A percentile compares a stretch with the other conserved stretches of the same genome.
Evolutionary conservation across 1,140 invertebrate genomes (phyloP).

Genomic region (Drosophila erecta): DNA sequence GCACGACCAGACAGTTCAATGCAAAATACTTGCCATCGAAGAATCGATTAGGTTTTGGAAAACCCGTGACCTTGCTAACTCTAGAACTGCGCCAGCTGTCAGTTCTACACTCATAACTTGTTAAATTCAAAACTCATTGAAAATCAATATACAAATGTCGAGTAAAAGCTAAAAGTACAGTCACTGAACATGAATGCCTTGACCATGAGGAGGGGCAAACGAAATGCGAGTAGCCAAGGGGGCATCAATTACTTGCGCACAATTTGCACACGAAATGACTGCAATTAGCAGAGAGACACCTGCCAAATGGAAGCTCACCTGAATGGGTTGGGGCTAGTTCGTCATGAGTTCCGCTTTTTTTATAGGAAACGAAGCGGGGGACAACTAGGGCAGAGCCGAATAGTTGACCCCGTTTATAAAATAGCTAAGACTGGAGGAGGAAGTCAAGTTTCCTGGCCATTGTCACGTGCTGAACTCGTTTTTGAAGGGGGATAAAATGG

Average conservation of each 20-base stretch:
- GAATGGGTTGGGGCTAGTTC: slow-evolving; percentile 6
- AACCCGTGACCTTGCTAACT: slow-evolving; percentile 11
- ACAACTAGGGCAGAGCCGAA: slow-evolving; percentile 17
- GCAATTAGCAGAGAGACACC: slow-evolving; percentile 70
- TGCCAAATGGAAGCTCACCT: slow-evolving; percentile 34
- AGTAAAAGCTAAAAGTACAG: slow-evolving; percentile 17
- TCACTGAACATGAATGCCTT: slow-evolving; percentile 48
- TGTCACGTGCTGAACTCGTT: slow-evolving; percentile 67
- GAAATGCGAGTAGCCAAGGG: background rate
- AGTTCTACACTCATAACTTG: slow-evolving; percentile 10
- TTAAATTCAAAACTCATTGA: slow-evolving; percentile 20
- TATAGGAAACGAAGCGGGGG: background rate
- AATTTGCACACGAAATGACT: slow-evolving; percentile 73
- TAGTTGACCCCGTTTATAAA: slow-evolving; percentile 44
- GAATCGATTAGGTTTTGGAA: slow-evolving; percentile 7
- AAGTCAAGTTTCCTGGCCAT: slow-evolving; percentile 69
- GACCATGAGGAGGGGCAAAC: slow-evolving; percentile 22
- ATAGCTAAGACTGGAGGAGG: slow-evolving; percentile 34
- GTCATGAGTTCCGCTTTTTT: slow-evolving; percentile 34
- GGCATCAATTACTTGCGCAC: slow-evolving; percentile 49
- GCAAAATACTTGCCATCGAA: slow-evolving; percentile 13
- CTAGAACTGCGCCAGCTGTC: slow-evolving; percentile 9
- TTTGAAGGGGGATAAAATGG: slow-evolving; percentile 24
- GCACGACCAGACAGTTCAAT: background rate
- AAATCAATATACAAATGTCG: slow-evolving; percentile 61